Evolutionary conservation across 2,888 invertebrate genomes (phyloP).

Genomic region (Ormyrus rosae): DNA sequence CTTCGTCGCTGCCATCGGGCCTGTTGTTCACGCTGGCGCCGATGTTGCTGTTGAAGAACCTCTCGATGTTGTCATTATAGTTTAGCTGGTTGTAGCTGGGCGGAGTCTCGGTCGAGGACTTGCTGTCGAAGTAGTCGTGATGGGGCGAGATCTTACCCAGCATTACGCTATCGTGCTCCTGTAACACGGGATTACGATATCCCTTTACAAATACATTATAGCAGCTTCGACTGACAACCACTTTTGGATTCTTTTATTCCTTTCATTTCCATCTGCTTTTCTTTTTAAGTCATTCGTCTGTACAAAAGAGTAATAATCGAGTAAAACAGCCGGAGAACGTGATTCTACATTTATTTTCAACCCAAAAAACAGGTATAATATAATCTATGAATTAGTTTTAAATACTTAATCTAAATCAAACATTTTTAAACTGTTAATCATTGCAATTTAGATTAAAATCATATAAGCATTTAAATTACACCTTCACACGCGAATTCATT

Average conservation of each 20-base stretch:
- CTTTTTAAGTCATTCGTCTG: background rate
- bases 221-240: slow-evolving; percentile 60
- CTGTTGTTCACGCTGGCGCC: slow-evolving; percentile 54
- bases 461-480: too few relatives aligned
- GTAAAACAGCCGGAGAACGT: too few relatives aligned
- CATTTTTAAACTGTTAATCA: too few relatives aligned
- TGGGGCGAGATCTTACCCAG: slow-evolving; percentile 90
- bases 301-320: too few relatives aligned
- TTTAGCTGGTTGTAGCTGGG: slow-evolving; percentile 91
- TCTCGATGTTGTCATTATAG: slow-evolving; percentile 88
- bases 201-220: slow-evolving; percentile 72
- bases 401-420: too few relatives aligned
- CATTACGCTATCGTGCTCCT: slow-evolving; percentile 89
- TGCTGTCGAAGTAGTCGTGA: slow-evolving; percentile 87
- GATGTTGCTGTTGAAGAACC: slow-evolving; percentile 76
- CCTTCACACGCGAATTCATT: too few relatives aligned
- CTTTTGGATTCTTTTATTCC: slow-evolving; percentile 48
- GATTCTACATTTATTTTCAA: too few relatives aligned
- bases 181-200: slow-evolving; percentile 74
- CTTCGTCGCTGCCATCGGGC: slow-evolving; percentile 67
- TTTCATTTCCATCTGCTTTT: background rate
- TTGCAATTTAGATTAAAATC: too few relatives aligned
- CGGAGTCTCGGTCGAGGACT: slow-evolving; percentile 87
- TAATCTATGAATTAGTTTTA: too few relatives aligned
- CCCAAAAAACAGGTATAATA: too few relatives aligned